These are phyloP conservation scores for Nephrocerus scutellatus DNA, from an alignment of 2,888 invertebrate genomes.

Conservation along the genomic window DNA sequence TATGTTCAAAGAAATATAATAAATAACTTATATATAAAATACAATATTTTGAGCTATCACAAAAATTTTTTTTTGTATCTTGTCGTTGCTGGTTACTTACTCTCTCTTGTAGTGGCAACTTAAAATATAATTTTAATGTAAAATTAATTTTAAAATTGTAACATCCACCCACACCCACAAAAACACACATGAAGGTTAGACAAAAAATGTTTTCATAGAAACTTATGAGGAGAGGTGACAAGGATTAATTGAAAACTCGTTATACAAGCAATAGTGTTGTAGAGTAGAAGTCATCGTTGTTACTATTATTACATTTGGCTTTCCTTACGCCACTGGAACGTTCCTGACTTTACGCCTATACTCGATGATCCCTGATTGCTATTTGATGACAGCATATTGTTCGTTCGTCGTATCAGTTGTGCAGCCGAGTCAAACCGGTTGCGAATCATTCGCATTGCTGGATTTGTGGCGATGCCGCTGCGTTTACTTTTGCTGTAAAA, in stretches of 20 bases:
- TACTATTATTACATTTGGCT: constrained; percentile 46
- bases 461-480: constrained; percentile 80
- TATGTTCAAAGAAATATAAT: constrained; percentile 3
- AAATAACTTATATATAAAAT: too few relatives aligned
- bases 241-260: too few relatives aligned
- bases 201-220: too few relatives aligned
- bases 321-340: constrained; percentile 49
- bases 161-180: too few relatives aligned
- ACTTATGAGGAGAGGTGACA: too few relatives aligned
- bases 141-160: too few relatives aligned
- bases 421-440: constrained; percentile 49
- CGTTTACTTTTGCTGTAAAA: constrained; percentile 57
- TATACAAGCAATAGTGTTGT: too few relatives aligned
- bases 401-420: constrained; percentile 47
- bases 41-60: constrained; percentile 23
- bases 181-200: too few relatives aligned
- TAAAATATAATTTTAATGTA: too few relatives aligned
- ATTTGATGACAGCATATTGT: constrained; percentile 46
- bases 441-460: constrained; percentile 70
- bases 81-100: too few relatives aligned
- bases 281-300: too few relatives aligned
- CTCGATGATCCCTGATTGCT: constrained; percentile 48
- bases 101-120: too few relatives aligned
- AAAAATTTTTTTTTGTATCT: constrained; percentile 21
- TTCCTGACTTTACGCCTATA: constrained; percentile 49